Evolutionary conservation across 2,888 invertebrate genomes (phyloP).

Genomic region (Orthosia incerta): DNA sequence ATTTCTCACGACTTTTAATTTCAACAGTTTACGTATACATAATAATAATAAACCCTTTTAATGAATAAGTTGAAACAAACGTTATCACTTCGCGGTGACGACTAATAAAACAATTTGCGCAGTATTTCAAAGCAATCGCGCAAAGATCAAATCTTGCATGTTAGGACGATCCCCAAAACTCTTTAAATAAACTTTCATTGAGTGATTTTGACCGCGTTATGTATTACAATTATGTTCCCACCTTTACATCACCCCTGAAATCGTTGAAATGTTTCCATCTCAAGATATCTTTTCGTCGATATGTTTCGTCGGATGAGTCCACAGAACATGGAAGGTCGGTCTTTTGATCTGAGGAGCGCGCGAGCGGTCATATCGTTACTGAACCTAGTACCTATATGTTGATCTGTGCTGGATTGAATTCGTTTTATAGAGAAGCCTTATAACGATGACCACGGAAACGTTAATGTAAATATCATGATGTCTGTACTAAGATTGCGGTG

Average conservation of each 20-base stretch:
- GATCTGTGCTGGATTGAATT: slow-evolving; percentile 4
- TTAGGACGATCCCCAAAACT: no score
- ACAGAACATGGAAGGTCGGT: slow-evolving; percentile 11
- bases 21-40: background rate
- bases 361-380: slow-evolving; percentile 23
- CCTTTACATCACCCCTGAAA: background rate
- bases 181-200: background rate
- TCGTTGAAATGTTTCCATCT: slow-evolving; percentile 28
- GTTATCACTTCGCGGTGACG: no score
- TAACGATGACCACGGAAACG: background rate
- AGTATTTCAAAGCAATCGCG: background rate
- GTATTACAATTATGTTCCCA: slow-evolving; percentile 7
- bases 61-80: no score
- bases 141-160: background rate
- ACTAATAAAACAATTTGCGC: no score
- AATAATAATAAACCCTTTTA: no score
- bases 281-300: slow-evolving; percentile 15
- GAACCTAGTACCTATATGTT: background rate
- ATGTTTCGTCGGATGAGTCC: slow-evolving; percentile 25
- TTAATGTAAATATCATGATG: background rate
- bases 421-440: background rate
- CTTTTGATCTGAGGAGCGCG: slow-evolving; percentile 39
- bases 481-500: background rate
- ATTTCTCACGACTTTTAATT: background rate
- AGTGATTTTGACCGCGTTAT: background rate